phyloP scores from a whole-genome alignment of 2,113 vertebrate species.

The Gobius niger region DNA sequence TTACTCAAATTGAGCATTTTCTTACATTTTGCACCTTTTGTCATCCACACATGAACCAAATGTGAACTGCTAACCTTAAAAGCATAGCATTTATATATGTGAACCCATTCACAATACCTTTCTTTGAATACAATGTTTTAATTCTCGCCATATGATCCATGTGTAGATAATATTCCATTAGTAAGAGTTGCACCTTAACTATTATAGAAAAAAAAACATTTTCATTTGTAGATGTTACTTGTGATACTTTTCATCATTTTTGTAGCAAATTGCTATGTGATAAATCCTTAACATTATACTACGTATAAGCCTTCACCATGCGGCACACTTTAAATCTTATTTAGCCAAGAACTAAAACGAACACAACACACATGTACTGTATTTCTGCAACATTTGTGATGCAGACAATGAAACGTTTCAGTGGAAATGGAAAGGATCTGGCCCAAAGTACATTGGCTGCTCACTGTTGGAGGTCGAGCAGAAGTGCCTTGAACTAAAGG shows the following conservation, averaged over 20 bases:
- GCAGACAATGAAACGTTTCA: neutral
- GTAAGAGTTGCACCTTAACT: constrained; percentile 77
- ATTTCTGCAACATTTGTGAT: constrained; percentile 12
- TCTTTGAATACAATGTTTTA: constrained; percentile 32
- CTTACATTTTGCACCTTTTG: constrained; percentile 70
- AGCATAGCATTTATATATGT: constrained; percentile 46
- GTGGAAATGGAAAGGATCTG: constrained; percentile 1
- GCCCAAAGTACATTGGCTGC: constrained; percentile 14
- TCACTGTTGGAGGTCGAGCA: constrained; percentile 28
- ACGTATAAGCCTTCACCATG: constrained; percentile 67
- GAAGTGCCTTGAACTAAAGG: constrained; percentile 59
- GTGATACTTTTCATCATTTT: constrained; percentile 47
- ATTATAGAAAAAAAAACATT: constrained; percentile 55
- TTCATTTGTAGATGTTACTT: constrained; percentile 45
- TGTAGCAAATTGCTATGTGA: constrained; percentile 77
- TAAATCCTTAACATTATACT: constrained; percentile 67
- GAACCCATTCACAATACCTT: constrained; percentile 47
- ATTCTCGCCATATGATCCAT: constrained; percentile 68
- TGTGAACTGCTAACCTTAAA: constrained; percentile 45
- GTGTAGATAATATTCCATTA: constrained; percentile 71
- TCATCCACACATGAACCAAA: constrained; percentile 21
- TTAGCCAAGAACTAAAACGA: constrained; percentile 19
- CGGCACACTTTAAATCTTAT: constrained; percentile 52
- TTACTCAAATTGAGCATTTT: constrained; percentile 60
- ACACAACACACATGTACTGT: constrained; percentile 18